Conservation (phyloP, 2,113 vertebrate species). For the Petrocephalus zakoni region DNA sequence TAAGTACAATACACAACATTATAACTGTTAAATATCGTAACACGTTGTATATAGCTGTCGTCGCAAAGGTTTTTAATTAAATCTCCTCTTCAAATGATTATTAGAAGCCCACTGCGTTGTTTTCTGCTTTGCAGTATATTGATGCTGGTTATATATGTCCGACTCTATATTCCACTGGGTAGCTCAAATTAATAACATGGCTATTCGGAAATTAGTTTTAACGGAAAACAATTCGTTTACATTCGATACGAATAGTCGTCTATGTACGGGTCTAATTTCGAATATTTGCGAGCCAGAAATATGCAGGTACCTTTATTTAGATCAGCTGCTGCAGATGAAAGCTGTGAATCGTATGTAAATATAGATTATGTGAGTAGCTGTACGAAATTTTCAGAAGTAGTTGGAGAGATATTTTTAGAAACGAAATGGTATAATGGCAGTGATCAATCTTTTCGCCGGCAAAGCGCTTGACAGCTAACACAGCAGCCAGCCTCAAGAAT, state of each 20-base stretch:
- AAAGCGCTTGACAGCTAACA: slow-evolving; percentile 76
- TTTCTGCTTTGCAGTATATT: not conserved
- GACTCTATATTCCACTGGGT: not conserved
- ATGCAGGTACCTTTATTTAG: slow-evolving; percentile 3
- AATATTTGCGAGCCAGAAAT: not conserved
- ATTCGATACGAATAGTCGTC: not conserved
- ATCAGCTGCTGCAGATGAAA: slow-evolving; percentile 2
- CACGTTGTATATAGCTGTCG: not conserved
- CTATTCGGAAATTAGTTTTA: not conserved
- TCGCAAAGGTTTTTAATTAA: not conserved
- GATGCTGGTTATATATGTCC: not conserved
- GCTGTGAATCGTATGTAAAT: slow-evolving; percentile 15
- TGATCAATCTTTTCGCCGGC: slow-evolving; percentile 89
- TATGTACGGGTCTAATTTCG: not conserved
- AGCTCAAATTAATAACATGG: not conserved
- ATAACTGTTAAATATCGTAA: not conserved
- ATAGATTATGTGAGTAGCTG: slow-evolving; percentile 32
- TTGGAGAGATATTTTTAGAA: slow-evolving; percentile 55
- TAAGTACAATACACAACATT: not conserved
- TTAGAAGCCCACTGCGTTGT: not conserved
- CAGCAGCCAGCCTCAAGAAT: slow-evolving; percentile 63
- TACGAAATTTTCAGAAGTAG: slow-evolving; percentile 33
- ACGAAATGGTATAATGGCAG: slow-evolving; percentile 49
- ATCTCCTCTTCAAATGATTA: not conserved
- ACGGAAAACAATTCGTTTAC: slow-evolving; percentile 13